These are phyloP conservation scores for Eulemur coronatus DNA, from an alignment of 2,797 vertebrate species.

Conservation along the genomic window DNA sequence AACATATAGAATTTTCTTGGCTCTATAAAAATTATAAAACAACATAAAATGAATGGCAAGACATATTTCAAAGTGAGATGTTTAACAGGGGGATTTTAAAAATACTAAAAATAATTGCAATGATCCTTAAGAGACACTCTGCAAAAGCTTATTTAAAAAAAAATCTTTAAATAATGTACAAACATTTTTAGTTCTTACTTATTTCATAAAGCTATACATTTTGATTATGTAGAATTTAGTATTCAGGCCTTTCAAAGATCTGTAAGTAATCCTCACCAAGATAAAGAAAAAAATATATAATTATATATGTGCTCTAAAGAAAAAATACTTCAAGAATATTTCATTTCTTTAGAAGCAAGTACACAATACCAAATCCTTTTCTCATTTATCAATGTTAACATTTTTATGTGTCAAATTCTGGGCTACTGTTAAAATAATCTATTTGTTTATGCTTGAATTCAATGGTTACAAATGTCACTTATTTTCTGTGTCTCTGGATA, in stretches of 20 bases:
- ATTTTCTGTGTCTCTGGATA: background rate
- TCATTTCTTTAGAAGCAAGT: background rate
- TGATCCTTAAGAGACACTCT: constrained; percentile 8
- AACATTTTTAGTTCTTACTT: background rate
- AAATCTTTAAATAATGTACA: background rate
- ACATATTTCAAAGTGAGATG: background rate
- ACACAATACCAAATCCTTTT: background rate
- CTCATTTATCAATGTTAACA: background rate
- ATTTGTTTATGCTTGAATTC: background rate
- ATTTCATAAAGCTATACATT: background rate
- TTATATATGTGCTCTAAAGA: background rate
- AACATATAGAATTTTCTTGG: constrained; percentile 87
- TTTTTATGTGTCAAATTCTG: background rate
- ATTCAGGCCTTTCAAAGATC: background rate
- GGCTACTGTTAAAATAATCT: background rate
- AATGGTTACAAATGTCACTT: background rate
- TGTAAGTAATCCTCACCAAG: background rate
- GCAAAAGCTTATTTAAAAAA: constrained; percentile 23
- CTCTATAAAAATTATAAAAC: constrained; percentile 80
- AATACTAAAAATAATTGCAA: constrained; percentile 36
- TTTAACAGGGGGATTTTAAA: background rate
- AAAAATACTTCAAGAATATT: constrained; percentile 23
- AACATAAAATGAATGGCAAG: constrained; percentile 68
- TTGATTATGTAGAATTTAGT: constrained; percentile 28
- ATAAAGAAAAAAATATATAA: constrained; percentile 6